These are phyloP conservation scores for Nemopilema nomurai DNA, from an alignment of 30 jellyfish, hydroid and myxozoan genomes.

Conservation along the genomic window DNA sequence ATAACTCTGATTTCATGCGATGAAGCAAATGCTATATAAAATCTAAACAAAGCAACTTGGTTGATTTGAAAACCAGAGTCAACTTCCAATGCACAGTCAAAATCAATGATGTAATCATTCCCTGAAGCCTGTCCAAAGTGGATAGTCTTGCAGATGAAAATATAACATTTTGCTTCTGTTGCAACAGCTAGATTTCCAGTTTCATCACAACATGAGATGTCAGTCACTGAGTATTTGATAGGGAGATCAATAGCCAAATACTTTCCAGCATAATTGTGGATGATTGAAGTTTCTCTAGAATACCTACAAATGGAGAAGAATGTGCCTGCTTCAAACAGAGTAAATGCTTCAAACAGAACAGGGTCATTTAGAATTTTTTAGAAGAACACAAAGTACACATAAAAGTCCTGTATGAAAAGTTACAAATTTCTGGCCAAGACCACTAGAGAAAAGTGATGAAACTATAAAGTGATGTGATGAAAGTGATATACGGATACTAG, in stretches of 20 bases:
- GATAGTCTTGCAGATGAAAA: conserved; percentile 52
- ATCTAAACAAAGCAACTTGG: conserved; percentile 53
- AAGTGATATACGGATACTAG: no score
- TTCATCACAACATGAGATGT: conserved; percentile 72
- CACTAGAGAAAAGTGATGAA: no score
- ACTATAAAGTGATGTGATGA: no score
- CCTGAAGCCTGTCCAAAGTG: conserved; percentile 11
- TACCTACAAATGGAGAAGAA: conserved; percentile 22
- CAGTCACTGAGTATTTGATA: conserved; percentile 70
- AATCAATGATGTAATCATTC: conserved; percentile 48
- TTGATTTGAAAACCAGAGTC: conserved; percentile 64
- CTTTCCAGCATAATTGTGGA: conserved; percentile 33
- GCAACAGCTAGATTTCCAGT: conserved; percentile 83
- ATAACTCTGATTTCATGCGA: conserved; percentile 72
- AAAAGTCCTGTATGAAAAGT: no score
- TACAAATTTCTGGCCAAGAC: no score
- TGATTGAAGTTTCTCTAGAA: conserved; percentile 39
- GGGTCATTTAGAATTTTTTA: no score
- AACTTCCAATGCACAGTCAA: conserved; percentile 63
- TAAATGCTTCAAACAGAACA: no score
- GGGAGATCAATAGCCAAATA: conserved; percentile 75
- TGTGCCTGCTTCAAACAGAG: no score
- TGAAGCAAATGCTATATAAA: conserved; percentile 76
- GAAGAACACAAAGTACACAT: no score
- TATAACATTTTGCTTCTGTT: conserved; percentile 64